Percentiles rank a stretch among this genome's conserved stretches.
phyloP scores from a whole-genome alignment of 2,888 invertebrate species.

The Notocelia uddmanniana region DNA sequence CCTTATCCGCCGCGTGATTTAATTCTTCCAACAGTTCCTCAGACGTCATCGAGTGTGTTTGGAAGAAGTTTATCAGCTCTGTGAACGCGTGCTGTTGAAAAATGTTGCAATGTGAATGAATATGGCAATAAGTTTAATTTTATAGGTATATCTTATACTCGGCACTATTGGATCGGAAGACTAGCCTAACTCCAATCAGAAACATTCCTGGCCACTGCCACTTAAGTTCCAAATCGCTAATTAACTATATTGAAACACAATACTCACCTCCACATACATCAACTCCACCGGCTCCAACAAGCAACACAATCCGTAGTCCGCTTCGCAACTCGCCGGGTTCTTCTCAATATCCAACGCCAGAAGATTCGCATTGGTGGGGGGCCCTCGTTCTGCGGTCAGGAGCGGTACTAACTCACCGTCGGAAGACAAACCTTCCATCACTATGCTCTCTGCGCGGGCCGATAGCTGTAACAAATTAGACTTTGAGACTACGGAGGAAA shows the following conservation, averaged over 20 bases:
- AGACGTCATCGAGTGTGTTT: conserved; percentile 81
- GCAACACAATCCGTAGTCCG: conserved; percentile 88
- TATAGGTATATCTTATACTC: too few species aligned
- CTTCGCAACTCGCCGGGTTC: conserved; percentile 87
- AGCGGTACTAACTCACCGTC: conserved; percentile 91
- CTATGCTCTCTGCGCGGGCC: conserved; percentile 90
- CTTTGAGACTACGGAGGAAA: background rate
- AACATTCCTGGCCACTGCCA: too few species aligned
- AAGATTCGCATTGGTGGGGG: conserved; percentile 88
- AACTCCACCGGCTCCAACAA: conserved; percentile 91
- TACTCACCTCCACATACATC: conserved; percentile 90
- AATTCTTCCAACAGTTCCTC: conserved; percentile 71
- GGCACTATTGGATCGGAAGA: too few species aligned
- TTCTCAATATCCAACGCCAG: conserved; percentile 91
- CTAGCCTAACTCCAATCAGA: too few species aligned
- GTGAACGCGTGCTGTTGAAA: conserved; percentile 88
- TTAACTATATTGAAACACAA: too few species aligned
- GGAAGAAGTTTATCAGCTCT: conserved; percentile 90
- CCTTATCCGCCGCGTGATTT: conserved; percentile 61
- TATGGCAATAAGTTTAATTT: too few species aligned
- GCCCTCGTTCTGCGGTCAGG: conserved; percentile 77
- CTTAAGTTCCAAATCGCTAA: too few species aligned
- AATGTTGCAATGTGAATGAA: too few species aligned
- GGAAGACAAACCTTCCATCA: conserved; percentile 90
- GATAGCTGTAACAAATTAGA: conserved; percentile 75